Conservation (phyloP, 2,888 invertebrate species). For the Drosophila atroscutellata region DNA sequence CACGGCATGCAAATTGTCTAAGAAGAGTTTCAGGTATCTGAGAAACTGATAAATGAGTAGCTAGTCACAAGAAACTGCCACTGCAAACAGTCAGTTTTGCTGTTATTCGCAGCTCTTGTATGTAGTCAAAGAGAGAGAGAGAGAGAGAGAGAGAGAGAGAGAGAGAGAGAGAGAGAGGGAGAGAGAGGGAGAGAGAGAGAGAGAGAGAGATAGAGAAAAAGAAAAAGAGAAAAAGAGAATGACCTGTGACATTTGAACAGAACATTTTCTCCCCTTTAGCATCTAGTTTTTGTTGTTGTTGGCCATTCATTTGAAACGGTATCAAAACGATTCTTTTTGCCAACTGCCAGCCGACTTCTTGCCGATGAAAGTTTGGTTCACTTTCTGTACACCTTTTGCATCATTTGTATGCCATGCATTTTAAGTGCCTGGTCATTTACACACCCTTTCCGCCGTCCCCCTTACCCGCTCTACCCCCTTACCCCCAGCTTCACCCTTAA, state of each 20-base stretch:
- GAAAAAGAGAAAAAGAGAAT: constrained; percentile 6
- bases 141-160: neutral
- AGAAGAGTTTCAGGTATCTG: constrained; percentile 37
- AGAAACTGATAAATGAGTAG: constrained; percentile 44
- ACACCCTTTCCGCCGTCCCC: constrained; percentile 19
- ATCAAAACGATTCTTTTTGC: constrained; percentile 41
- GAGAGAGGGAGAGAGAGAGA: constrained; percentile 7
- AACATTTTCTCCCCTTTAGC: constrained; percentile 24
- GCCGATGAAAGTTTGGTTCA: constrained; percentile 29
- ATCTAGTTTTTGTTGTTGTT: constrained; percentile 1
- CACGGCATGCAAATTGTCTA: constrained; percentile 45
- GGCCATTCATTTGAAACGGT: constrained; percentile 39
- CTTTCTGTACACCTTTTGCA: constrained; percentile 48
- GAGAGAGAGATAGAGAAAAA: neutral
- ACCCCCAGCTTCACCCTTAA: constrained; percentile 4
- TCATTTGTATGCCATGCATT: constrained; percentile 61
- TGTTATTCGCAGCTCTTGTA: neutral
- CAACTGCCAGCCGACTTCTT: constrained; percentile 35
- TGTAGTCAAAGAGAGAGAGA: constrained; percentile 4
- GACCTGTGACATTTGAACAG: constrained; percentile 56
- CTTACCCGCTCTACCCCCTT: neutral
- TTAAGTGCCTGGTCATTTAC: constrained; percentile 60
- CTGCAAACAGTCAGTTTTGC: constrained; percentile 10
- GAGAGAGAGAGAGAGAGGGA: neutral
- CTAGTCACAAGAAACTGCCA: constrained; percentile 15